Evolutionary conservation across 2,888 invertebrate species (phyloP).

Genomic region (Polyploca ridens): DNA sequence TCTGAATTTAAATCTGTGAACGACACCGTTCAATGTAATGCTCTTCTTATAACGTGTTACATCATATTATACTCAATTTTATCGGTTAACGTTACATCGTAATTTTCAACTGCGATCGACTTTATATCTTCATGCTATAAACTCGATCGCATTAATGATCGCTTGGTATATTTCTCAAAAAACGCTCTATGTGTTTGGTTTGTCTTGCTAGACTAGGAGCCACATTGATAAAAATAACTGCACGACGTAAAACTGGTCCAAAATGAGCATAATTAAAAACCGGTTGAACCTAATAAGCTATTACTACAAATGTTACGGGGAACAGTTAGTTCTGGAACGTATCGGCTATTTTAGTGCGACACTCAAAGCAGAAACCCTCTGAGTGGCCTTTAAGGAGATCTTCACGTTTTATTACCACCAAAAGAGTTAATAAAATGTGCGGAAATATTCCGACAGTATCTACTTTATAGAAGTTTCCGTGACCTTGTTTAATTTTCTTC

Average conservation of each 20-base stretch:
- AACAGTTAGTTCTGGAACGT: constrained; percentile 51
- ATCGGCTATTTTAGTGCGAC: constrained; percentile 51
- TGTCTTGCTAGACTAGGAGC: too few relatives aligned
- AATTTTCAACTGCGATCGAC: too few relatives aligned
- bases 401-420: constrained; percentile 41
- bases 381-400: constrained; percentile 40
- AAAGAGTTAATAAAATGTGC: constrained; percentile 31
- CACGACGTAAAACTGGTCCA: background rate
- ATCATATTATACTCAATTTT: constrained; percentile 10
- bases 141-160: too few relatives aligned
- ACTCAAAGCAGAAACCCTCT: constrained; percentile 47
- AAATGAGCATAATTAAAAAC: background rate
- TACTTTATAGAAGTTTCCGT: constrained; percentile 22
- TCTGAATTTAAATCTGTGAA: constrained; percentile 37
- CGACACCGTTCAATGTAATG: constrained; percentile 32
- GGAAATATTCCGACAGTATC: constrained; percentile 24
- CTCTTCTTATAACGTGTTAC: constrained; percentile 25
- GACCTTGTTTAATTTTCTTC: background rate
- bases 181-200: too few relatives aligned
- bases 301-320: constrained; percentile 31
- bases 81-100: constrained; percentile 5
- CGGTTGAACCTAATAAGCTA: constrained; percentile 28
- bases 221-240: background rate
- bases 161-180: too few relatives aligned
- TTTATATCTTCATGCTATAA: too few relatives aligned